Percentiles rank a stretch among this genome's conserved stretches.
phyloP scores from a whole-genome alignment of 2,113 vertebrate species.

The Leucosticte australis region DNA sequence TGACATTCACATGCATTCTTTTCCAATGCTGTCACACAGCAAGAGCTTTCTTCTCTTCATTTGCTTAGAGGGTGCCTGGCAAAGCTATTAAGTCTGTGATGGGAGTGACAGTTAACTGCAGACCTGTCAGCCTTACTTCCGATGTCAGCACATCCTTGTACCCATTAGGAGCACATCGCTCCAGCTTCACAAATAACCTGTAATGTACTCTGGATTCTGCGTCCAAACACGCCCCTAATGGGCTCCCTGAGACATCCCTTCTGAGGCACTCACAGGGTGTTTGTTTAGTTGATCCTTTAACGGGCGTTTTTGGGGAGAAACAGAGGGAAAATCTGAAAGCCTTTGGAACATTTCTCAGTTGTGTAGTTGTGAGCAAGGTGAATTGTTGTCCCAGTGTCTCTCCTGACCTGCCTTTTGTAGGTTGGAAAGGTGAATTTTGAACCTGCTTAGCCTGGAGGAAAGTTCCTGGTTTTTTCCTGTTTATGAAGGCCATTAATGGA shows the following conservation, averaged over 20 bases:
- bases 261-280: not conserved
- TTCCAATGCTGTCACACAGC: conserved; percentile 77
- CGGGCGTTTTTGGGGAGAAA: not conserved
- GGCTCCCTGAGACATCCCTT: conserved; percentile 1
- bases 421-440: not conserved
- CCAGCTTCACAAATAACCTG: conserved; percentile 63
- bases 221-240: conserved; percentile 42
- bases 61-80: conserved; percentile 79
- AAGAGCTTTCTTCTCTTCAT: conserved; percentile 77
- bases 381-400: not conserved
- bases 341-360: not conserved
- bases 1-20: conserved; percentile 80
- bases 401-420: not conserved
- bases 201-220: conserved; percentile 29
- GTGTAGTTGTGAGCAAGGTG: not conserved
- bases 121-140: conserved; percentile 78
- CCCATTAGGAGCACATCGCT: conserved; percentile 74
- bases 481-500: not conserved
- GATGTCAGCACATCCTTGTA: conserved; percentile 80
- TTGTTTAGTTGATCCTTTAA: conserved; percentile 6
- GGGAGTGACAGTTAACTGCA: conserved; percentile 80
- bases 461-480: not conserved
- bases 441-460: not conserved
- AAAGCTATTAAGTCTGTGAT: conserved; percentile 83
- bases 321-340: not conserved